Evolutionary conservation across 1,140 invertebrate genomes (phyloP), one percentile per base, ranked within the genome.

Genomic region (Dysdera silvatica): DNA sequence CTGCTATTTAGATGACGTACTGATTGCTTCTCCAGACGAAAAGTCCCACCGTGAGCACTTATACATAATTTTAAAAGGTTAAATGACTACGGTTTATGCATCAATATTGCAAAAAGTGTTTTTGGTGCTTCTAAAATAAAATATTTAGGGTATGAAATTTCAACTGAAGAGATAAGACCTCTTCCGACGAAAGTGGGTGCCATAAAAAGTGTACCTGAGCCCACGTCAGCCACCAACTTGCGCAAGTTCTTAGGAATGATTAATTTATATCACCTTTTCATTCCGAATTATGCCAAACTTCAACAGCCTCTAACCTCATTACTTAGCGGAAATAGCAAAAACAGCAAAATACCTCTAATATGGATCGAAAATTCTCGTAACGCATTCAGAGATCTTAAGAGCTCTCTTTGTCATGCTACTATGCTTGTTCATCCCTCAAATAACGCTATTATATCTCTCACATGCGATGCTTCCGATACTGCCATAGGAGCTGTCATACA

Each of bases 351-450:
- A 41, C 3, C 40, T 41, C 4, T 71, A 14, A 5, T 7, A 2
- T 70, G 69, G 69, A 43, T 20, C 0, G 8, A 41, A 1, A 66
- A 62, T 5, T 37, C 73, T 4, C 33, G 68, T 5, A 3, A 49
- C 56, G 73, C 77, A 0, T 79, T 79, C 65, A 55, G 69, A 3
- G 23, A 68, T 4, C 74, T 72, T 61, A 80, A 80, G 64, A 18
- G 67, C n/a, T 65, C 47, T 12, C 49, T 78, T 16, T 67, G 67
- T 4, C 26, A 24, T 0, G 24, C 55, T 12, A 28, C 52, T 7
- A 16, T 48, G 1, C 24, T 70, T 1, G 41, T 1, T 7, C 54
- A 63, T 18, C 67, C 53, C 7, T 4, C 40, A 5, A 16, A 5
- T 5, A 14, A 41, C 0, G 40, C 40, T 20, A 41, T 5, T 2